Evolutionary conservation across 2,888 invertebrate genomes (phyloP).

Genomic region (Chymomyza amoena): DNA sequence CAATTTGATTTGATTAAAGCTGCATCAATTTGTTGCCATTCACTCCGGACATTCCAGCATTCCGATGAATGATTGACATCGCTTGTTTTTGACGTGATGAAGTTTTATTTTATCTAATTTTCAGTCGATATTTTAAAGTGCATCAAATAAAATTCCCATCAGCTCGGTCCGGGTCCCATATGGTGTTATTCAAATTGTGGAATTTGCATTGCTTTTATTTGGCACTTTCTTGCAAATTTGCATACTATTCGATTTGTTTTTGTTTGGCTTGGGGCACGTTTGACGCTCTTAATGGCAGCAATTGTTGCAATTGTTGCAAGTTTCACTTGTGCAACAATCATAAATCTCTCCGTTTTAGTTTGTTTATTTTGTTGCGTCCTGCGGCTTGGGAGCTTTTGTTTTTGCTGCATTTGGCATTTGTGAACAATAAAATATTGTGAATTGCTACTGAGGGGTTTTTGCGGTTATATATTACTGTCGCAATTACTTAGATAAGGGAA

Average conservation of each 20-base stretch:
- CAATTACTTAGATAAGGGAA: background rate
- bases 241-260: background rate
- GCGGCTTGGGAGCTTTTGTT: background rate
- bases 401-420: background rate
- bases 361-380: background rate
- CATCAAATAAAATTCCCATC: background rate
- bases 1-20: constrained; percentile 7
- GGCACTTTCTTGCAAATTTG: background rate
- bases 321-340: background rate
- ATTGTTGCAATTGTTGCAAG: constrained; percentile 10
- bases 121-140: background rate
- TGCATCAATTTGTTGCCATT: constrained; percentile 7
- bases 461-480: background rate
- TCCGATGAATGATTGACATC: background rate
- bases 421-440: background rate
- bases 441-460: background rate
- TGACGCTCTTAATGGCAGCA: background rate
- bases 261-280: background rate
- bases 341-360: background rate
- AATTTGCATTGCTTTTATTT: background rate
- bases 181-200: background rate
- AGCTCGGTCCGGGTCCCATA: background rate
- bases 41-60: background rate
- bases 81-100: constrained; percentile 10
- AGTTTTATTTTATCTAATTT: constrained; percentile 9